Evolutionary conservation across 2,797 vertebrate species (phyloP).

Genomic region (Acanthornis magna): DNA sequence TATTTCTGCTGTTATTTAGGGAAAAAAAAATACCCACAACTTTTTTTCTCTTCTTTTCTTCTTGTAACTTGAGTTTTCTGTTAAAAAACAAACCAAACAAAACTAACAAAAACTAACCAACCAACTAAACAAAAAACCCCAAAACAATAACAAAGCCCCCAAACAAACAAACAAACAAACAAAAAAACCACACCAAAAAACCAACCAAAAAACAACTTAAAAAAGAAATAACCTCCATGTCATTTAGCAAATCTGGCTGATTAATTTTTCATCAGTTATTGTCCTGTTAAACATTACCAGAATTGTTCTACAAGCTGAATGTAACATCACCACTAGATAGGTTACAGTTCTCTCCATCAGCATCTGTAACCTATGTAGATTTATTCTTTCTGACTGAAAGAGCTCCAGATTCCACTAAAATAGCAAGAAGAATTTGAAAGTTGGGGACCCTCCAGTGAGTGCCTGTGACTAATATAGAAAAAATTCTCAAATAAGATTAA

Average conservation of each 20-base stretch:
- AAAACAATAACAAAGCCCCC: no score
- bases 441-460: not conserved
- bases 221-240: no score
- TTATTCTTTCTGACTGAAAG: conserved; percentile 7
- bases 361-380: conserved; percentile 13
- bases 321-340: not conserved
- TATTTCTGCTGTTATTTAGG: not conserved
- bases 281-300: not conserved
- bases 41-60: no score
- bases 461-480: not conserved
- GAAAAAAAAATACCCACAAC: not conserved
- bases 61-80: not conserved
- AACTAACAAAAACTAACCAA: not conserved
- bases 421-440: conserved; percentile 21
- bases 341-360: conserved; percentile 1
- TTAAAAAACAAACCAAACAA: not conserved
- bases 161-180: not conserved
- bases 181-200: not conserved
- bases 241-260: not conserved
- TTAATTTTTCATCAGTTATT: conserved; percentile 1
- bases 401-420: not conserved
- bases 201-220: not conserved
- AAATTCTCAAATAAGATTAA: conserved; percentile 7
- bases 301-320: not conserved
- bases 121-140: fast-evolving